Evolutionary conservation across 2,888 invertebrate species (phyloP).

Genomic region (Pristionchus mayeri): DNA sequence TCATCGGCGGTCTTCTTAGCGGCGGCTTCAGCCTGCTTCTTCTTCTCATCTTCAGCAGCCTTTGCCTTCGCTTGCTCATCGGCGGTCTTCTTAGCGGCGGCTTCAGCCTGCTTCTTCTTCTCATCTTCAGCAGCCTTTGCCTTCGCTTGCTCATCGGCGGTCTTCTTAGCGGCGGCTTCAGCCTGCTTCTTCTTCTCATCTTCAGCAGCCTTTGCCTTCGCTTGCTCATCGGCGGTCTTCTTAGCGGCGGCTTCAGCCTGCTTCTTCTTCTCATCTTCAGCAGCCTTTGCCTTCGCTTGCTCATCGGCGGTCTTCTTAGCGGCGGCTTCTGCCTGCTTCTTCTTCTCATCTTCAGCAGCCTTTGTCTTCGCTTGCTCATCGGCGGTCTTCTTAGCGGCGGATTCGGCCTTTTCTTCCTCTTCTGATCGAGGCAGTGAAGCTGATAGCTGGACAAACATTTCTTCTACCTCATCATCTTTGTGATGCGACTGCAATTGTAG

Average conservation of each 20-base stretch:
- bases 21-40: no score
- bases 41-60: no score
- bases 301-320: constrained; percentile 49
- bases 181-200: constrained; percentile 46
- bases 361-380: no score
- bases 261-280: neutral
- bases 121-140: constrained; percentile 36
- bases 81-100: no score
- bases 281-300: neutral
- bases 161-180: neutral
- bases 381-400: no score
- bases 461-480: neutral
- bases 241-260: constrained; percentile 23
- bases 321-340: no score
- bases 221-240: constrained; percentile 49
- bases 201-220: constrained; percentile 45
- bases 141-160: no score
- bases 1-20: no score
- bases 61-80: no score
- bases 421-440: neutral
- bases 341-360: neutral
- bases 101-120: no score
- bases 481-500: neutral
- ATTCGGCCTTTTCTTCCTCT: neutral
- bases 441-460: neutral